phyloP scores from a whole-genome alignment of 2,888 invertebrate species.

The Orthosia cruda region DNA sequence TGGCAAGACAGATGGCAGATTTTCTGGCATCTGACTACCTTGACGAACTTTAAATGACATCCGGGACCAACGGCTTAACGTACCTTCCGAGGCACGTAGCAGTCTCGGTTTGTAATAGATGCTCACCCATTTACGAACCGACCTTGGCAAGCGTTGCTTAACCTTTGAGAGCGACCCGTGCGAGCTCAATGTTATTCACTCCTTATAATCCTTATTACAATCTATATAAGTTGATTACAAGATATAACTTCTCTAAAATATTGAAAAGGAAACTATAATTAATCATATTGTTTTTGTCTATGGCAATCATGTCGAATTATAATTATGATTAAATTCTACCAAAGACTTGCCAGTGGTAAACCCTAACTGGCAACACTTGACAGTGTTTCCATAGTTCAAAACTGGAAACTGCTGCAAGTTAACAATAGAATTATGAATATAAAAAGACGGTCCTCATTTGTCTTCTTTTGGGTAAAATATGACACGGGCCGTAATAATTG shows the following conservation, averaged over 20 bases:
- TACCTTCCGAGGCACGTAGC: no score
- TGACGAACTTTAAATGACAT: no score
- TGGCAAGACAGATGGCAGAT: no score
- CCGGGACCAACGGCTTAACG: no score
- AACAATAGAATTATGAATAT: conserved; percentile 1
- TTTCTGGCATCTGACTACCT: no score
- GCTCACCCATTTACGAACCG: no score
- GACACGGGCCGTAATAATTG: conserved; percentile 10
- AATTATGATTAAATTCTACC: conserved; percentile 31
- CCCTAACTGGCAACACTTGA: conserved; percentile 60
- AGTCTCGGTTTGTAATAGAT: no score
- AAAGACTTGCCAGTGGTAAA: conserved; percentile 64
- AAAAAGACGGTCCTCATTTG: conserved; percentile 8
- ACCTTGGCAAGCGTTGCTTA: no score
- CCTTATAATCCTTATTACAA: neutral
- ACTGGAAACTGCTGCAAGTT: conserved; percentile 29
- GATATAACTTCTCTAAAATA: conserved; percentile 1
- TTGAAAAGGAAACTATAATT: neutral
- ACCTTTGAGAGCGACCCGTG: no score
- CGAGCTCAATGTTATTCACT: no score
- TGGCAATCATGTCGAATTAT: conserved; percentile 35
- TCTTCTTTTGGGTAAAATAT: conserved; percentile 2
- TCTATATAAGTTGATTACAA: neutral
- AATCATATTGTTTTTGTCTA: conserved; percentile 32
- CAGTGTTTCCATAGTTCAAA: conserved; percentile 31